These are phyloP conservation scores for Odontesthes bonariensis DNA, from an alignment of 2,113 vertebrate species.

Conservation along the genomic window DNA sequence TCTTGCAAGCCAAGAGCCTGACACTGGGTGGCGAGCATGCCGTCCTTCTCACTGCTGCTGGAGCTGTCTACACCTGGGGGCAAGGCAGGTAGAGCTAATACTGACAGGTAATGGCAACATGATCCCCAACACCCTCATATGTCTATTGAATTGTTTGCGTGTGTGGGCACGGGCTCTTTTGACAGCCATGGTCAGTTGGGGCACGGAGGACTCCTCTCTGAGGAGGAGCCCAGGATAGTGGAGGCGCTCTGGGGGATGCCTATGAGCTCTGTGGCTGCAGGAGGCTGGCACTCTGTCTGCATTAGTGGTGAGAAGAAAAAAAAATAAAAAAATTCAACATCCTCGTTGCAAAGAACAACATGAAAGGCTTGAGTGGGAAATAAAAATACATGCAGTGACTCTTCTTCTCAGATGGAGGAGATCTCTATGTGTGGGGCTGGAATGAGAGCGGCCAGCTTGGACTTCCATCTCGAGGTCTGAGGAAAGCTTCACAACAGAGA, in stretches of 20 bases:
- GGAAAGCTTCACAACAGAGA: constrained; percentile 33
- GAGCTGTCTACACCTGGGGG: constrained; percentile 89
- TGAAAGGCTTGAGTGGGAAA: fast-evolving
- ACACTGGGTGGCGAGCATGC: constrained; percentile 87
- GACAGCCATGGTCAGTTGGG: constrained; percentile 94
- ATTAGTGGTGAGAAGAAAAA: constrained; percentile 85
- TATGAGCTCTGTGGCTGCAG: constrained; percentile 84
- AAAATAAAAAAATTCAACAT: background rate
- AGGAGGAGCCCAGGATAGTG: constrained; percentile 84
- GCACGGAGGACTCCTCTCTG: constrained; percentile 85
- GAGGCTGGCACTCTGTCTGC: constrained; percentile 91
- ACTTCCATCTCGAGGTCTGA: constrained; percentile 84
- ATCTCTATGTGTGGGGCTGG: constrained; percentile 97
- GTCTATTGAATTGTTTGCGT: background rate
- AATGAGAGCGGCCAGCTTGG: constrained; percentile 95
- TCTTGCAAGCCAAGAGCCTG: constrained; percentile 81
- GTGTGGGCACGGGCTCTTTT: constrained; percentile 1
- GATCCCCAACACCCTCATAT: background rate
- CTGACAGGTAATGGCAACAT: background rate
- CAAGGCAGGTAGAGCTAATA: constrained; percentile 83
- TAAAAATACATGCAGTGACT: background rate
- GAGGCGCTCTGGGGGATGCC: constrained; percentile 90
- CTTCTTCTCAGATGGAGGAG: constrained; percentile 84
- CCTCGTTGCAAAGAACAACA: background rate
- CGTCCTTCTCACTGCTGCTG: constrained; percentile 80